A percentile compares a stretch with the other conserved stretches of the same genome.
Conservation (phyloP, 2,888 invertebrate genomes). For the Xestia c-nigrum region DNA sequence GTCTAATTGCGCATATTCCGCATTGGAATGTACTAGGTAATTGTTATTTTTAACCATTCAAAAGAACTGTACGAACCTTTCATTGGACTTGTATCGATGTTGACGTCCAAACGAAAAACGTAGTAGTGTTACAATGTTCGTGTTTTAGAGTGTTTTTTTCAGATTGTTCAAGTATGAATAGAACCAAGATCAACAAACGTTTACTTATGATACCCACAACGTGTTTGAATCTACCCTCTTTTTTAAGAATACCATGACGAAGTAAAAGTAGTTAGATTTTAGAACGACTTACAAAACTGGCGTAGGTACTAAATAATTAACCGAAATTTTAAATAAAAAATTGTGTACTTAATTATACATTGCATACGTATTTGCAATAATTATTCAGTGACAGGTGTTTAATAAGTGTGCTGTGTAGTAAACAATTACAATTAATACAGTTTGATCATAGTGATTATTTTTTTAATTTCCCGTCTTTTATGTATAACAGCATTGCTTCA, state of each 20-base stretch:
- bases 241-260: neutral
- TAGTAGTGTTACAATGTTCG: neutral
- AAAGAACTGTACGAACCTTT: slow-evolving; percentile 18
- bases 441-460: slow-evolving; percentile 8
- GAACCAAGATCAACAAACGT: slow-evolving; percentile 1
- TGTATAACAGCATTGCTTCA: neutral
- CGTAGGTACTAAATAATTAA: slow-evolving; percentile 9
- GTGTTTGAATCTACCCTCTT: neutral
- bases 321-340: slow-evolving; percentile 10
- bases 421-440: slow-evolving; percentile 12
- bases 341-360: slow-evolving; percentile 12
- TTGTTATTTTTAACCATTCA: slow-evolving; percentile 19
- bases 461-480: too few relatives aligned
- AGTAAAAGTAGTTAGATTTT: slow-evolving; percentile 9
- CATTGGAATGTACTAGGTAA: slow-evolving; percentile 41
- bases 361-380: slow-evolving; percentile 11
- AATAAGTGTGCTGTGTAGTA: slow-evolving; percentile 6
- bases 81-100: slow-evolving; percentile 1
- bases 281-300: slow-evolving; percentile 6
- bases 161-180: slow-evolving; percentile 1
- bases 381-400: slow-evolving; percentile 14
- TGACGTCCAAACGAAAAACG: slow-evolving; percentile 20
- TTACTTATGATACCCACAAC: neutral
- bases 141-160: neutral
- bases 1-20: slow-evolving; percentile 30